Conservation (phyloP, 2,113 vertebrate species). For the Xyliphius kryptos region DNA sequence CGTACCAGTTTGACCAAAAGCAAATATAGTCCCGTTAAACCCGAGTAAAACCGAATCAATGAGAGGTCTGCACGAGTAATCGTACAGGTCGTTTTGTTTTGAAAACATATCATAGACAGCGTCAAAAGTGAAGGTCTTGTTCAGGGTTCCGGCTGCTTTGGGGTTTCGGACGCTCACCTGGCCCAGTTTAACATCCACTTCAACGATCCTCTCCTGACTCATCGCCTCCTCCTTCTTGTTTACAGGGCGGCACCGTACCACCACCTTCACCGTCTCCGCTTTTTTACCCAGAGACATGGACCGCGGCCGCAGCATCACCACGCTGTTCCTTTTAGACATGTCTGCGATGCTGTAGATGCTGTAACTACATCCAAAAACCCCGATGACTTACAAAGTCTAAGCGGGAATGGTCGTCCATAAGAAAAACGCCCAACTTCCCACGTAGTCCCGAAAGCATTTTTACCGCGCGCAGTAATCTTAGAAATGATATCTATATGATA, state of each 20-base stretch:
- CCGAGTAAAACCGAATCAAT: conserved; percentile 84
- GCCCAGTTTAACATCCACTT: conserved; percentile 81
- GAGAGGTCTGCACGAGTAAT: conserved; percentile 84
- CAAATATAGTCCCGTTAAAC: conserved; percentile 90
- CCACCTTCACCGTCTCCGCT: conserved; percentile 85
- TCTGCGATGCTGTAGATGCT: no score
- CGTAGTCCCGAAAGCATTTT: conserved; percentile 1
- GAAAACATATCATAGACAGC: conserved; percentile 83
- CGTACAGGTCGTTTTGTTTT: conserved; percentile 83
- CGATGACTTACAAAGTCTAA: neutral
- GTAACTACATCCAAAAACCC: neutral
- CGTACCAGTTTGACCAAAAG: conserved; percentile 91
- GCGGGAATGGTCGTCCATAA: conserved; percentile 2
- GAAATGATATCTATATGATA: no score
- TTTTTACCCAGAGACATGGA: conserved; percentile 64
- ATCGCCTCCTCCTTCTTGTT: conserved; percentile 72
- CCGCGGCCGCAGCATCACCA: conserved; percentile 32
- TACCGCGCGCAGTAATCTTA: no score
- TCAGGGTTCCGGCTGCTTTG: conserved; percentile 74
- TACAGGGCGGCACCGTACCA: conserved; percentile 88
- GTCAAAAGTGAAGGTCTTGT: conserved; percentile 92
- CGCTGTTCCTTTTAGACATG: conserved; percentile 35
- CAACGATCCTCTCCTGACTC: conserved; percentile 71
- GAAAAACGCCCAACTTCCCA: conserved; percentile 19
- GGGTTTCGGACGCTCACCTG: conserved; percentile 86